These are phyloP conservation scores for Cyaniris semiargus DNA, from an alignment of 2,888 invertebrate species.

Conservation along the genomic window DNA sequence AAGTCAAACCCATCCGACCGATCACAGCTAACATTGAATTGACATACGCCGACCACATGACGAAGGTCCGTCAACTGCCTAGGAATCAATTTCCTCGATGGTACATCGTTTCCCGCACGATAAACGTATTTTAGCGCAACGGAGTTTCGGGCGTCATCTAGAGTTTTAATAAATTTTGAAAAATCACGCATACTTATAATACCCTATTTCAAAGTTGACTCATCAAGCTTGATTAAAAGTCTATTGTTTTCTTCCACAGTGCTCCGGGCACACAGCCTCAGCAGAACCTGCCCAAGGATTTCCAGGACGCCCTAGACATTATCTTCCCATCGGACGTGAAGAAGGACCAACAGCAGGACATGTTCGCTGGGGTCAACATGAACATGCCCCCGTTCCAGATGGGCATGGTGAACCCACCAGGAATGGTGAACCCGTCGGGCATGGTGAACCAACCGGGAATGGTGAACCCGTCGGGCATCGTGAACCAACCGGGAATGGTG, in stretches of 20 bases:
- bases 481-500: too few relatives aligned
- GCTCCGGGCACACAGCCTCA: slow-evolving; percentile 42
- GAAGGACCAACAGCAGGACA: slow-evolving; percentile 45
- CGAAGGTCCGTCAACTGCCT: too few relatives aligned
- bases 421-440: not conserved
- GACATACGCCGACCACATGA: too few relatives aligned
- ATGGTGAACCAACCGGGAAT: not conserved
- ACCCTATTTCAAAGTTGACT: not conserved
- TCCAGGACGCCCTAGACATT: slow-evolving; percentile 84
- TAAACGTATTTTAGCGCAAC: too few relatives aligned
- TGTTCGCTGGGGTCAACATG: slow-evolving; percentile 45
- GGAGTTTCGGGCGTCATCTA: too few relatives aligned
- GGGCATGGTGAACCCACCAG: slow-evolving; percentile 45
- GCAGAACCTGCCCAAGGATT: slow-evolving; percentile 79
- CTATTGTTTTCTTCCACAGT: slow-evolving; percentile 30
- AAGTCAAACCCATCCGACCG: too few relatives aligned
- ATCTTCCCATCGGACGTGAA: slow-evolving; percentile 79
- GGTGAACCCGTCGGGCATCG: not conserved
- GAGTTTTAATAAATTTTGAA: too few relatives aligned
- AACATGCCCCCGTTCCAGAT: slow-evolving; percentile 43
- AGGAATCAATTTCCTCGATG: too few relatives aligned
- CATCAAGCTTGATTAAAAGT: not conserved
- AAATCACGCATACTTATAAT: too few relatives aligned
- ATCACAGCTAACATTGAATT: too few relatives aligned
- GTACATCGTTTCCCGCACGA: too few relatives aligned